Conservation (phyloP, 2,797 vertebrate genomes). For the Malurus splendens region DNA sequence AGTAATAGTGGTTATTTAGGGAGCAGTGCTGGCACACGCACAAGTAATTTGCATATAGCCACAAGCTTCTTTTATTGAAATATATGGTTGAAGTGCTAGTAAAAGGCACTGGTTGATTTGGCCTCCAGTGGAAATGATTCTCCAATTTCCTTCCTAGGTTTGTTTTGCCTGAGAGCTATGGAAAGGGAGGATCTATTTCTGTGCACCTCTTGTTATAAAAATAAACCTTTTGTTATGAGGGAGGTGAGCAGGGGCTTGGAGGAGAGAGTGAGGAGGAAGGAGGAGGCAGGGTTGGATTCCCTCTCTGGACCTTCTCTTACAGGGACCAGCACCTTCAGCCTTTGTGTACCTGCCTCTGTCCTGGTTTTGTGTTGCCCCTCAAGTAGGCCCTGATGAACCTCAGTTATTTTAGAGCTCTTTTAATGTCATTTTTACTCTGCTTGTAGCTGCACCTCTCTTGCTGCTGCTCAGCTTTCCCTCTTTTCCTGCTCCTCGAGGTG, state of each 20-base stretch:
- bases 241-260: background rate
- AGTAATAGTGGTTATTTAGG: constrained; percentile 28
- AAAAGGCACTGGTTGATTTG: background rate
- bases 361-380: background rate
- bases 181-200: constrained; percentile 38
- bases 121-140: constrained; percentile 12
- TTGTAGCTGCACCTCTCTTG: background rate
- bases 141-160: constrained; percentile 41
- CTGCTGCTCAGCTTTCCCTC: background rate
- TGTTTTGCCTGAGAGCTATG: constrained; percentile 28
- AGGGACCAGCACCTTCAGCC: background rate
- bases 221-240: constrained; percentile 6
- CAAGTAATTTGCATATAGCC: background rate
- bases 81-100: background rate
- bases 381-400: background rate
- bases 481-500: background rate
- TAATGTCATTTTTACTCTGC: background rate
- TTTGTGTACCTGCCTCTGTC: rapidly evolving
- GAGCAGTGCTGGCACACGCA: background rate
- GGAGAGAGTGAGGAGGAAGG: background rate
- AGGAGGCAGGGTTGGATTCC: background rate
- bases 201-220: constrained; percentile 27
- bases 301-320: rapidly evolving
- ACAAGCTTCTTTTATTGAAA: background rate
- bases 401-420: background rate